A percentile compares a stretch with the other conserved stretches of the same genome.
These are phyloP conservation scores for Hipparchia sbordonii DNA, from an alignment of 2,888 invertebrate genomes.

Conservation along the genomic window DNA sequence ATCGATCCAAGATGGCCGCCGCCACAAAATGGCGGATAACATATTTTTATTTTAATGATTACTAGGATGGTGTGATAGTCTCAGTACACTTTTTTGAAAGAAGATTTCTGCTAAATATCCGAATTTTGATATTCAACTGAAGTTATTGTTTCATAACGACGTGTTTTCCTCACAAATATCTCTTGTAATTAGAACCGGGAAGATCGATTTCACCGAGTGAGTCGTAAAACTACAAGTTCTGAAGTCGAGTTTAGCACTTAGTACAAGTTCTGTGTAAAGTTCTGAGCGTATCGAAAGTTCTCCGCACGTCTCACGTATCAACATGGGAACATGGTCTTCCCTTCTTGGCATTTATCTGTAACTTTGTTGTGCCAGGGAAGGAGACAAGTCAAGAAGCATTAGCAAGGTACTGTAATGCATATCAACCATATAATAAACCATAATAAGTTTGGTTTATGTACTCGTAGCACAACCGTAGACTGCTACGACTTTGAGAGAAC, in stretches of 20 bases:
- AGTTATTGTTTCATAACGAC: not conserved
- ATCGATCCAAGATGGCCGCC: too few species aligned
- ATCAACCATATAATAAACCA: too few species aligned
- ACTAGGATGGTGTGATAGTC: too few species aligned
- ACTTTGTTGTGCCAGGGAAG: not conserved
- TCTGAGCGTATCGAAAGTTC: slow-evolving; percentile 4
- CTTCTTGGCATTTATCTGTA: slow-evolving; percentile 1
- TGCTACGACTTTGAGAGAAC: too few species aligned
- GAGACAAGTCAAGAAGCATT: not conserved
- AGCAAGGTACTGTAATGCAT: too few species aligned
- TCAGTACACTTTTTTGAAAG: too few species aligned
- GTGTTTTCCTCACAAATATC: not conserved
- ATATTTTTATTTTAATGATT: too few species aligned
- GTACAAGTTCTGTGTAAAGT: slow-evolving; percentile 7
- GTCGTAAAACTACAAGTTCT: slow-evolving; percentile 5
- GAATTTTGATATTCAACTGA: not conserved
- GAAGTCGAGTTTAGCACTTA: slow-evolving; percentile 11
- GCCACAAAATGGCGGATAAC: too few species aligned
- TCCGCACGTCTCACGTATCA: slow-evolving; percentile 13
- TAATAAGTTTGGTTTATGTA: too few species aligned
- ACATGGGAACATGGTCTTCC: slow-evolving; percentile 8
- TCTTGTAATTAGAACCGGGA: not conserved
- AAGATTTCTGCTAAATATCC: too few species aligned
- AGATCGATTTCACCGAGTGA: slow-evolving; percentile 4
- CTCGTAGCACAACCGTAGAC: too few species aligned